Conservation (phyloP, 35 echinoderm and acorn worm genomes). For the Anneissia japonica region DNA sequence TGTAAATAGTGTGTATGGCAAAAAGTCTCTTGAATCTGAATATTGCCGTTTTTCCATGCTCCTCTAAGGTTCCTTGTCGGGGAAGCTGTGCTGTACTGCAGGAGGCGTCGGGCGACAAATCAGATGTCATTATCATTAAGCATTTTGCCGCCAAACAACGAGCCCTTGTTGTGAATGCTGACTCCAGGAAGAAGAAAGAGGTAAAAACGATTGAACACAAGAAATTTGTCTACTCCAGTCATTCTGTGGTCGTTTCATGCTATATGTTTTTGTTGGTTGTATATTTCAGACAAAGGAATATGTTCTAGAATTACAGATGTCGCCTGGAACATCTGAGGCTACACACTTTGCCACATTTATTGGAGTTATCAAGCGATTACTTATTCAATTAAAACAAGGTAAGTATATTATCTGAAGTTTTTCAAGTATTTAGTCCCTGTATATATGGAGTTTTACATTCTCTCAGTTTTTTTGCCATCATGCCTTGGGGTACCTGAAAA, state of each 20-base stretch:
- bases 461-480: no score
- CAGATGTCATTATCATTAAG: constrained; percentile 67
- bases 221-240: not conserved
- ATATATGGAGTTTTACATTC: no score
- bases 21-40: no score
- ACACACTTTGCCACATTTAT: not conserved
- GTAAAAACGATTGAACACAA: constrained; percentile 37
- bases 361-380: not conserved
- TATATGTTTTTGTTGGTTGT: not conserved
- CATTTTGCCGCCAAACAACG: constrained; percentile 71
- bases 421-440: no score
- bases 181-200: constrained; percentile 87
- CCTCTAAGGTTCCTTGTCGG: constrained; percentile 81
- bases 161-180: constrained; percentile 65
- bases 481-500: no score
- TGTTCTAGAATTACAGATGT: not conserved
- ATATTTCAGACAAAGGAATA: not conserved
- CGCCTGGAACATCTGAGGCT: not conserved
- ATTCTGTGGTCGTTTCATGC: no score
- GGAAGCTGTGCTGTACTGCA: constrained; percentile 61
- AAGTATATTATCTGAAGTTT: no score
- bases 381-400: not conserved
- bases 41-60: no score
- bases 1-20: no score
- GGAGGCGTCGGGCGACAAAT: constrained; percentile 66